These are phyloP conservation scores for Hirudinaria manillensis DNA, from an alignment of 2,888 invertebrate genomes.

Conservation along the genomic window DNA sequence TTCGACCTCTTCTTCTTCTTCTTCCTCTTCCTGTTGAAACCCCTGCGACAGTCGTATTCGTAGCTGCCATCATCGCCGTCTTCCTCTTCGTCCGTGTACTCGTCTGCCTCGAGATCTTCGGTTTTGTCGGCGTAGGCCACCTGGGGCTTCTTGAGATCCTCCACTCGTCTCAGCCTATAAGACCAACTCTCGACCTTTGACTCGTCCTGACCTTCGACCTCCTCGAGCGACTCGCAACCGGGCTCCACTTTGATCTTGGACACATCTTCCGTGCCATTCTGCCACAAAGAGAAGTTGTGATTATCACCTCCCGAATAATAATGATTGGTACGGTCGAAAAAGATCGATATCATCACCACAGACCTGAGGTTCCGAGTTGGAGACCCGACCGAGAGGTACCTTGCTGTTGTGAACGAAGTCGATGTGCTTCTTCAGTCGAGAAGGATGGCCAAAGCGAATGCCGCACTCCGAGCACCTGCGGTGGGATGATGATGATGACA, in stretches of 20 bases:
- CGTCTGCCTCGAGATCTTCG: neutral
- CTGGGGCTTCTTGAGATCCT: neutral
- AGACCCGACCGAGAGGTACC: neutral
- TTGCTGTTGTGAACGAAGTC: constrained; percentile 1
- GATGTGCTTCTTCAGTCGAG: constrained; percentile 4
- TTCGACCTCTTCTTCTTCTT: constrained; percentile 7
- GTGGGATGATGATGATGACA: neutral
- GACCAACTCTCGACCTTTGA: neutral
- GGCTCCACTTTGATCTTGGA: constrained; percentile 13
- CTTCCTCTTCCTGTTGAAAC: constrained; percentile 2
- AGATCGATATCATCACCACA: neutral
- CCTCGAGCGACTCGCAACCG: neutral
- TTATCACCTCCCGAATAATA: neutral
- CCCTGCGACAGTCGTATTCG: neutral
- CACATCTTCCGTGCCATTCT: neutral
- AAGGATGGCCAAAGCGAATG: neutral
- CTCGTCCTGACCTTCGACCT: neutral
- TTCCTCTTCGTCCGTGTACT: neutral
- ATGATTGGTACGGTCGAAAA: neutral
- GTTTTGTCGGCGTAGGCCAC: neutral
- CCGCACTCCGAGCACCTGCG: constrained; percentile 12
- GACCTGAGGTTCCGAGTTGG: neutral
- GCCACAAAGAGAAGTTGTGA: neutral
- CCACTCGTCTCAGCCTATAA: neutral
- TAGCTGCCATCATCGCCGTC: neutral